These are phyloP conservation scores for Phallusia fumigata DNA, from an alignment of 23 tunicate genomes.

Conservation along the genomic window DNA sequence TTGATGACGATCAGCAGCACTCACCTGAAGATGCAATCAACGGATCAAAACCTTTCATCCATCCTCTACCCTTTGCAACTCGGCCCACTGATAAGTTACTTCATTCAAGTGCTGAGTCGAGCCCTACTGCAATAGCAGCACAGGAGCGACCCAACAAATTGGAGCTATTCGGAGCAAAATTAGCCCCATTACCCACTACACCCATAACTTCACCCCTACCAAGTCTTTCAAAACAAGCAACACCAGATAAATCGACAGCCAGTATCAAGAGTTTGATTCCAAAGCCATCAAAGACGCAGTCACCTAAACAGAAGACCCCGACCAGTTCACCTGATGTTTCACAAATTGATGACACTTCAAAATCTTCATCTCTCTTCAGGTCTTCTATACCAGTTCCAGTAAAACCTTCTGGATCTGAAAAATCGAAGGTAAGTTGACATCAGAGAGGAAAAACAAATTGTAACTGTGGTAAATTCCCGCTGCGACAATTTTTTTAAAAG, in stretches of 20 bases:
- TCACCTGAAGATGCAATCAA: conserved; percentile 53
- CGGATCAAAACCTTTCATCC: neutral
- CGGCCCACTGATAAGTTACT: neutral
- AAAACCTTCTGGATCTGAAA: neutral
- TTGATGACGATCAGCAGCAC: conserved; percentile 66
- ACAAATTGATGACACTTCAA: neutral
- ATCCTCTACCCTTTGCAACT: neutral
- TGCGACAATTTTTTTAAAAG: too few species aligned
- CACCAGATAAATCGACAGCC: neutral
- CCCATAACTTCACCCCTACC: conserved; percentile 15
- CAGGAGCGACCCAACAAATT: conserved; percentile 35
- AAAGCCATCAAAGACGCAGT: neutral
- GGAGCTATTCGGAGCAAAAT: conserved; percentile 18
- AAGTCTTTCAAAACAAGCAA: neutral
- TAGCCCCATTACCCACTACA: neutral
- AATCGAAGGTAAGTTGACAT: neutral
- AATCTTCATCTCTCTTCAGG: neutral
- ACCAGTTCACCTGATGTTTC: neutral
- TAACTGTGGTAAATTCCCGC: too few species aligned
- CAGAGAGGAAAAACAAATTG: neutral
- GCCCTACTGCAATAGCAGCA: neutral
- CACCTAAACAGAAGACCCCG: neutral
- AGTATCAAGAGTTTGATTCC: conserved; percentile 33
- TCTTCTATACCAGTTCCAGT: conserved; percentile 23
- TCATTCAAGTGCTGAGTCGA: neutral